Percentiles rank a stretch among this genome's conserved stretches.
Evolutionary conservation across 2,113 vertebrate genomes (phyloP).

Genomic region (Zosterops hypoxanthus): DNA sequence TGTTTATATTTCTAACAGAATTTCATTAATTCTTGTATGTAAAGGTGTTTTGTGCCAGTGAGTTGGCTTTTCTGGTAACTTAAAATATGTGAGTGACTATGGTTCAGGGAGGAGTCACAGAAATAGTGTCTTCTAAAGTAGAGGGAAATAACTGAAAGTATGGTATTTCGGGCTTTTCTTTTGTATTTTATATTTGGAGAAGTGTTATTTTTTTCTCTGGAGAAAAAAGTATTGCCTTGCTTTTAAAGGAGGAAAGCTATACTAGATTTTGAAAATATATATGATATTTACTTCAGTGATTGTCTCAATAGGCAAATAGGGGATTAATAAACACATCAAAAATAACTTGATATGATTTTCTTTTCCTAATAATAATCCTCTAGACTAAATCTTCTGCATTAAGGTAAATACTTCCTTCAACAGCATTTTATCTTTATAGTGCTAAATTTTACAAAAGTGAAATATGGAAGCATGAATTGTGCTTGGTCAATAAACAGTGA

Average conservation of each 20-base stretch:
- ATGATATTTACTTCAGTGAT: neutral
- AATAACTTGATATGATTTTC: neutral
- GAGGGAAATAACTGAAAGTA: neutral
- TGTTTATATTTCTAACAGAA: neutral
- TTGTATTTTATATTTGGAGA: neutral
- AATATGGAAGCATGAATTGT: neutral
- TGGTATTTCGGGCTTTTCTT: neutral
- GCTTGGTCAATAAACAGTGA: neutral
- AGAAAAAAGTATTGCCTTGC: neutral
- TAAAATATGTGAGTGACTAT: neutral
- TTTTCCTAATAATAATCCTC: neutral
- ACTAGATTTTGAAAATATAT: neutral
- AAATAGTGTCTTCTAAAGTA: neutral
- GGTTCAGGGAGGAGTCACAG: neutral
- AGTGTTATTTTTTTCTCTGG: neutral
- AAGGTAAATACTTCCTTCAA: neutral
- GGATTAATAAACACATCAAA: neutral
- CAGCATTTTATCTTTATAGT: neutral
- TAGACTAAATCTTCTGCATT: neutral
- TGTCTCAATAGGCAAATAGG: neutral
- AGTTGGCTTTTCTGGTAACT: neutral
- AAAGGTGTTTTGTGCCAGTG: neutral
- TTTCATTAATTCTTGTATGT: neutral
- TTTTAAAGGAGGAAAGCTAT: neutral
- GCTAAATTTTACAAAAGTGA: neutral